A percentile compares a stretch with the other conserved stretches of the same genome.
phyloP scores from a whole-genome alignment of 2,113 vertebrate genomes.

The Eclectus roratus region DNA sequence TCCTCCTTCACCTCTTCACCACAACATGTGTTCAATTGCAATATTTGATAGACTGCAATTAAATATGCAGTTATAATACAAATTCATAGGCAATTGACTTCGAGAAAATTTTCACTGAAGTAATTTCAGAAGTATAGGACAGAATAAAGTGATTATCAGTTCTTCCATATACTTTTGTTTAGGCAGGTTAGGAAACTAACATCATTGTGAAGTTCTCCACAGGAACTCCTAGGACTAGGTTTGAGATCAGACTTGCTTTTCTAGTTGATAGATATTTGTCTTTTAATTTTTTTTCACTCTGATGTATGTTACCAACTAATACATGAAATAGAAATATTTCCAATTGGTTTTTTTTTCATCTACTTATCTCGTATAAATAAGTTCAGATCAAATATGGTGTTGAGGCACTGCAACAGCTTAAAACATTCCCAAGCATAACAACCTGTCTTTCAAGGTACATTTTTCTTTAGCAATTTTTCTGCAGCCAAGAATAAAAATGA shows the following conservation, averaged over 20 bases:
- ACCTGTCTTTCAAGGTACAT: constrained; percentile 5
- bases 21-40: background rate
- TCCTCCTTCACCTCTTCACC: background rate
- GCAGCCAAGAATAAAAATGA: constrained; percentile 22
- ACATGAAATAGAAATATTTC: background rate
- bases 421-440: constrained; percentile 5
- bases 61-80: background rate
- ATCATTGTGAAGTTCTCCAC: background rate
- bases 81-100: background rate
- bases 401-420: background rate
- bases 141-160: background rate
- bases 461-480: constrained; percentile 13
- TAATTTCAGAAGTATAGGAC: background rate
- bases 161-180: background rate
- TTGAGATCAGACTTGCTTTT: background rate
- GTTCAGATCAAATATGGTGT: background rate
- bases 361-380: constrained; percentile 2
- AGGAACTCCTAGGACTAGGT: background rate
- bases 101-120: background rate
- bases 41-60: background rate
- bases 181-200: background rate
- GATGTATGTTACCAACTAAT: background rate
- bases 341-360: constrained; percentile 14
- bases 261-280: background rate
- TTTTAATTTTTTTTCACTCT: constrained; percentile 27